A percentile compares a stretch with the other conserved stretches of the same genome.
Conservation (phyloP, 2,113 vertebrate genomes). For the Aspiorhynchus laticeps region DNA sequence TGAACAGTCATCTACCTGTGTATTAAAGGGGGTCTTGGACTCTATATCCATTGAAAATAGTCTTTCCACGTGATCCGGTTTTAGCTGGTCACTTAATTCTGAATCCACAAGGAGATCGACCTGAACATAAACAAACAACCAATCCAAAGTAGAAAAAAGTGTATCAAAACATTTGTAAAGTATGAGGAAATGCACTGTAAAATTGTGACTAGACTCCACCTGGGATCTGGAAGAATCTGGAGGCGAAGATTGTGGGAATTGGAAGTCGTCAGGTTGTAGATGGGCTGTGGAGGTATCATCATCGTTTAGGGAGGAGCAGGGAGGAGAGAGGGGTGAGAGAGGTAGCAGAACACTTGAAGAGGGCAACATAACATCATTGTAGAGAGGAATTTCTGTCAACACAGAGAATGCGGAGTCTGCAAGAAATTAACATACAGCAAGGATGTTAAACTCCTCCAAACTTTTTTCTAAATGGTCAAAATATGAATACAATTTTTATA, state of each 20-base stretch:
- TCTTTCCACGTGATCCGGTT: constrained; percentile 91
- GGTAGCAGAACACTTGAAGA: constrained; percentile 86
- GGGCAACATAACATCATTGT: constrained; percentile 97
- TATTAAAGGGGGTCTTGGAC: constrained; percentile 86
- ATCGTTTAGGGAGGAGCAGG: constrained; percentile 72
- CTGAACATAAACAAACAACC: constrained; percentile 71
- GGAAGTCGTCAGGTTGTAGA: constrained; percentile 57
- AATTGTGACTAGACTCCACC: constrained; percentile 60
- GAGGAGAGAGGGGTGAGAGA: constrained; percentile 83
- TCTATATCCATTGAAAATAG: constrained; percentile 94
- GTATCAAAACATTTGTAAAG: background rate
- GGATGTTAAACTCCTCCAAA: background rate
- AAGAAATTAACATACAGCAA: background rate
- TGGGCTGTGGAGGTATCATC: constrained; percentile 52
- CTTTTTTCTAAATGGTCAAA: background rate
- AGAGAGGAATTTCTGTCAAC: constrained; percentile 88
- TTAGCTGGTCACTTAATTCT: constrained; percentile 88
- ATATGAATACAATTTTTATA: too few relatives aligned
- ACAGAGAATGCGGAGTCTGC: constrained; percentile 85
- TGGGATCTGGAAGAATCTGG: constrained; percentile 74
- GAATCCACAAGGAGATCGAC: constrained; percentile 81
- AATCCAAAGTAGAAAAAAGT: background rate
- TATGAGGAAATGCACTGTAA: background rate
- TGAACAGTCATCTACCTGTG: constrained; percentile 78
- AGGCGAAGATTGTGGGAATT: constrained; percentile 78